phyloP scores from a whole-genome alignment of 2,888 invertebrate species.

The Andrena chrysosceles region DNA sequence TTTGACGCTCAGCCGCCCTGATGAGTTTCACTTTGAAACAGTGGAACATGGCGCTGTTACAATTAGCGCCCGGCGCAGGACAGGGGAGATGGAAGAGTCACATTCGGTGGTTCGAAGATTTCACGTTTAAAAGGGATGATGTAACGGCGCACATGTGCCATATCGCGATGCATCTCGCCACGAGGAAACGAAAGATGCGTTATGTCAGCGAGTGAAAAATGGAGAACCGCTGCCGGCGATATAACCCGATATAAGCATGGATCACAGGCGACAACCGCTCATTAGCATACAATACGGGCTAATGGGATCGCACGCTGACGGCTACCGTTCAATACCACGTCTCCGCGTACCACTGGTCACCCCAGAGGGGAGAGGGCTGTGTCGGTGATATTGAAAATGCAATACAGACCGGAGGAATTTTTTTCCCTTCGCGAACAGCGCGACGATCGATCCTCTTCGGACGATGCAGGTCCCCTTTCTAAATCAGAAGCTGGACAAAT shows the following conservation, averaged over 20 bases:
- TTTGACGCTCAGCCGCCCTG: conserved; percentile 17
- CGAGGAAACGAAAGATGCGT: conserved; percentile 32
- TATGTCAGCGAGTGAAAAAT: conserved; percentile 53
- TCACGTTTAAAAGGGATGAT: not conserved
- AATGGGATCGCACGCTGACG: conserved; percentile 82
- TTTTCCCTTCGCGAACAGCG: not conserved
- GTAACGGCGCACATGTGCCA: not conserved
- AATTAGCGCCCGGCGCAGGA: not conserved
- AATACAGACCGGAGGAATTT: conserved; percentile 16
- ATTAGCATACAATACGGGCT: conserved; percentile 83
- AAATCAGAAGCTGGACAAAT: not conserved
- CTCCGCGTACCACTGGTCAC: conserved; percentile 54
- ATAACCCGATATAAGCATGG: conserved; percentile 77
- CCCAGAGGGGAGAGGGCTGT: conserved; percentile 36
- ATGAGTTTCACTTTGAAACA: conserved; percentile 2
- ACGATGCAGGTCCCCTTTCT: not conserved
- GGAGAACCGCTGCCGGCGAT: conserved; percentile 74
- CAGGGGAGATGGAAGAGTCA: not conserved
- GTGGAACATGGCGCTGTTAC: not conserved
- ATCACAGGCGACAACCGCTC: conserved; percentile 80
- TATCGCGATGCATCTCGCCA: not conserved
- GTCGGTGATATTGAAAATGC: conserved; percentile 50
- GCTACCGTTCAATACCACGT: conserved; percentile 77
- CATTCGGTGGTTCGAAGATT: not conserved
- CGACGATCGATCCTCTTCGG: not conserved